A percentile compares a stretch with the other conserved stretches of the same genome.
Conservation (phyloP, 2,113 vertebrate species). For the Seriola aureovittata region DNA sequence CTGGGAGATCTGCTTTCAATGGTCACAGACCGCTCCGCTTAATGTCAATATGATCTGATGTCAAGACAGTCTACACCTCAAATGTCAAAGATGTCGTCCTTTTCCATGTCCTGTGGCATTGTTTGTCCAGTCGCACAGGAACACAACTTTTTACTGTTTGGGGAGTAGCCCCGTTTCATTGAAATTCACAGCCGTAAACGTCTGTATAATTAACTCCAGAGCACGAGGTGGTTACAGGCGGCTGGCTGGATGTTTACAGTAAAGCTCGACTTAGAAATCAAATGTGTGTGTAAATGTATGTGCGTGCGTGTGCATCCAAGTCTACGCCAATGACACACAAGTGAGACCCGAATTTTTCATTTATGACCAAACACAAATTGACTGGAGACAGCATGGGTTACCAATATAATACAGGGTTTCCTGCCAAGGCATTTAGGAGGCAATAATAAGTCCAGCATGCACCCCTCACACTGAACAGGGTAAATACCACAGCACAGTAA, state of each 20-base stretch:
- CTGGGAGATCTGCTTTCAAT: constrained; percentile 74
- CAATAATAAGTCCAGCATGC: constrained; percentile 72
- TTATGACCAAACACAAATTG: constrained; percentile 76
- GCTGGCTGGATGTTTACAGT: constrained; percentile 79
- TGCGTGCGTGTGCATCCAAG: constrained; percentile 31
- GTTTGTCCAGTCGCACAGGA: constrained; percentile 71
- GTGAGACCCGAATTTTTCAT: constrained; percentile 74
- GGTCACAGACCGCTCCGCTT: constrained; percentile 38
- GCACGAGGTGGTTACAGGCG: constrained; percentile 74
- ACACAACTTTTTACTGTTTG: constrained; percentile 68
- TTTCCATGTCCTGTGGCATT: constrained; percentile 62
- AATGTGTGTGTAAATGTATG: constrained; percentile 34
- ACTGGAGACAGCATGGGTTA: constrained; percentile 74
- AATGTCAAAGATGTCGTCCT: constrained; percentile 55
- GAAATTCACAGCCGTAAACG: constrained; percentile 79
- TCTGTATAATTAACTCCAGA: constrained; percentile 84
- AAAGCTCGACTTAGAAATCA: constrained; percentile 76
- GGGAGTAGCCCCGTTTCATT: constrained; percentile 76
- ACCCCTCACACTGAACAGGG: constrained; percentile 55
- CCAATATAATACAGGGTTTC: constrained; percentile 69
- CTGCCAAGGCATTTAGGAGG: constrained; percentile 74
- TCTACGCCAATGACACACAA: constrained; percentile 65
- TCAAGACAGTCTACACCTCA: constrained; percentile 61
- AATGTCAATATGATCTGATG: constrained; percentile 61
- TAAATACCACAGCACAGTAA: constrained; percentile 74